Evolutionary conservation across 2,888 invertebrate species (phyloP).

Genomic region (Sphaeridia pumilis): DNA sequence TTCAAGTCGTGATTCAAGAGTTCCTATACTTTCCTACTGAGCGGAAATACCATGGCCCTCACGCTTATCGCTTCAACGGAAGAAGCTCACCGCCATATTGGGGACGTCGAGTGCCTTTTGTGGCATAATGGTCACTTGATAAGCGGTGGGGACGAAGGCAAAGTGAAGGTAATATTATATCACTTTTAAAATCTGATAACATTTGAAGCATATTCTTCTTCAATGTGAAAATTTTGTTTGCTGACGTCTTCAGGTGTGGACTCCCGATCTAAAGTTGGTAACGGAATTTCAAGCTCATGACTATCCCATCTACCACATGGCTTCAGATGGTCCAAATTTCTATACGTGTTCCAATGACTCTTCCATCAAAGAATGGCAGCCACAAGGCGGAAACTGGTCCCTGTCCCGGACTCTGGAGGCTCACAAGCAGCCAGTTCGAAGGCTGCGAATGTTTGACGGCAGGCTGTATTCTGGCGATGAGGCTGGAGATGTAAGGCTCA

Average conservation of each 20-base stretch:
- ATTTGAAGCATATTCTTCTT: too few species aligned
- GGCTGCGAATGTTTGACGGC: slow-evolving; percentile 40
- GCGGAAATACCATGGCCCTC: slow-evolving; percentile 42
- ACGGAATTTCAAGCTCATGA: slow-evolving; percentile 46
- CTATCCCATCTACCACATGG: slow-evolving; percentile 47
- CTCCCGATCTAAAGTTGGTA: slow-evolving; percentile 41
- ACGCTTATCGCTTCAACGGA: slow-evolving; percentile 39
- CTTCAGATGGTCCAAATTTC: slow-evolving; percentile 45
- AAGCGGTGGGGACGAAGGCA: slow-evolving; percentile 45
- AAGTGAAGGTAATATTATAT: slow-evolving; percentile 45
- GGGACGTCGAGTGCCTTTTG: slow-evolving; percentile 42
- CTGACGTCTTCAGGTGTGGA: slow-evolving; percentile 42
- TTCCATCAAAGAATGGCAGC: slow-evolving; percentile 47
- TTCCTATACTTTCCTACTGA: too few species aligned
- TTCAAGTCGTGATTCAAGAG: too few species aligned
- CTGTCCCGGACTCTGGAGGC: slow-evolving; percentile 3
- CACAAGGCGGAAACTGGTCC: slow-evolving; percentile 19
- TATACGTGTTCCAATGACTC: slow-evolving; percentile 56
- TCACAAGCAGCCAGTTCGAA: slow-evolving; percentile 34
- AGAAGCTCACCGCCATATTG: slow-evolving; percentile 41
- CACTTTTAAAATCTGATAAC: too few species aligned
- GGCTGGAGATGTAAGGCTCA: slow-evolving; percentile 44
- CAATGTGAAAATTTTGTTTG: too few species aligned
- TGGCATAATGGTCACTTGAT: slow-evolving; percentile 43
- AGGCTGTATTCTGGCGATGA: slow-evolving; percentile 52